A percentile compares a stretch with the other conserved stretches of the same genome.
These are phyloP conservation scores for Rhopalosiphum nymphaeae DNA, from an alignment of 2,888 invertebrate species.

Conservation along the genomic window DNA sequence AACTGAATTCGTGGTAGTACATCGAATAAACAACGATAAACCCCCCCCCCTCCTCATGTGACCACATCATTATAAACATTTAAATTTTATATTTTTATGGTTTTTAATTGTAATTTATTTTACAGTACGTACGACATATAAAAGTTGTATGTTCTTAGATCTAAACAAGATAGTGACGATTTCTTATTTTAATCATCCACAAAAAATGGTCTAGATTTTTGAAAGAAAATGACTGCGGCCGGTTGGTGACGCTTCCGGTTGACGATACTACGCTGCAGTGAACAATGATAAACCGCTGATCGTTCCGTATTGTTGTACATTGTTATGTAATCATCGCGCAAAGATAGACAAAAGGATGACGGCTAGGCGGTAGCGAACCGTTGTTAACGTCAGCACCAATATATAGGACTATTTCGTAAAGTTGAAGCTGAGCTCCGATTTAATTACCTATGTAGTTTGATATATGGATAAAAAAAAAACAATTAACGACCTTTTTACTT, in stretches of 20 bases:
- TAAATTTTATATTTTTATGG: neutral
- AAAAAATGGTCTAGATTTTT: neutral
- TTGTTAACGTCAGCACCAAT: neutral
- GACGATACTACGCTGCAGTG: neutral
- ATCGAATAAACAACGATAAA: neutral
- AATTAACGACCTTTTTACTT: neutral
- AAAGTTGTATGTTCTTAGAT: neutral
- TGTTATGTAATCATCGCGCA: neutral
- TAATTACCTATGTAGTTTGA: neutral
- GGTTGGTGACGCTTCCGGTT: neutral
- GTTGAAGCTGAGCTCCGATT: neutral
- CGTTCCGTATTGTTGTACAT: neutral
- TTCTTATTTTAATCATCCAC: neutral
- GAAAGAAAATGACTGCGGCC: too few relatives aligned
- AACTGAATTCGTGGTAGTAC: neutral
- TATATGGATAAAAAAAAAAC: neutral
- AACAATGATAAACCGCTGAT: neutral
- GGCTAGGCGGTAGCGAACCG: neutral
- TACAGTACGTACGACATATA: neutral
- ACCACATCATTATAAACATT: neutral
- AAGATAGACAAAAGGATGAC: neutral
- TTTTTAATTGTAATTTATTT: neutral
- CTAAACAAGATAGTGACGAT: neutral
- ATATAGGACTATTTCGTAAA: neutral
- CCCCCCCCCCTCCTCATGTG: too few relatives aligned